Base-by-base conservation (phyloP, 1,140 invertebrate species). In the Apolygus lucorum region DNA sequence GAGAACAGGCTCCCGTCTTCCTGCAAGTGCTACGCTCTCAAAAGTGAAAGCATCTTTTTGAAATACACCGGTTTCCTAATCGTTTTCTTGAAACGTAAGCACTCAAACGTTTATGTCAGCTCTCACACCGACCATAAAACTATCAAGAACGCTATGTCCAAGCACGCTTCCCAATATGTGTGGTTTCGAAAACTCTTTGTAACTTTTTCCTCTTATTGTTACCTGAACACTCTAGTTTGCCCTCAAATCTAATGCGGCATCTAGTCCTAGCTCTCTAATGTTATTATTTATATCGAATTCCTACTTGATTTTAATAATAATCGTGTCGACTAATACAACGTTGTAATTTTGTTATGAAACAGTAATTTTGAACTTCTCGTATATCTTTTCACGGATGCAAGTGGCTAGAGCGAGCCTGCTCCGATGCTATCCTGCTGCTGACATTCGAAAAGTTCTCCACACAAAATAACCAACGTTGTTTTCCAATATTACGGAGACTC, bases 161-260 rank as follows among this genome's bases (percentile, higher is more conserved):
- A 85, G 71, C 94, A 98, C 78, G 79, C 84, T 74, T 93, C 92
- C 17, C 95, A 98, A 78, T 87, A 93, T 78, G 85, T 93, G 14
- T 98, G 95, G 95, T 98, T 93, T 78, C 84, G 95, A 71, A 86
- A 87, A 76, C 81, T 98, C 2, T 98, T 96, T 77, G 86, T 97
- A 74, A 78, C 88, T 62, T 94, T 96, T 81, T 96, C 93, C 28
- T 85, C 93, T 28, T 98, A 96, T 77, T 89, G 93, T 78, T 83
- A 93, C 34, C 89, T 96, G 11, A 97, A 97, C 77, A 93, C 91
- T 1, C 81, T 92, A 64, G 83, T 25, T 63, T 25, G 21, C 22
- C 22, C 26, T 25, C 17, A 27, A 25, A 25, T 22, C 22, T 25
- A 24, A 62, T 17, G 8, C 17, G n/a, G n/a, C n/a, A n/a, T n/a